Conservation (phyloP, 1,140 invertebrate genomes). For the Atta cephalotes region DNA sequence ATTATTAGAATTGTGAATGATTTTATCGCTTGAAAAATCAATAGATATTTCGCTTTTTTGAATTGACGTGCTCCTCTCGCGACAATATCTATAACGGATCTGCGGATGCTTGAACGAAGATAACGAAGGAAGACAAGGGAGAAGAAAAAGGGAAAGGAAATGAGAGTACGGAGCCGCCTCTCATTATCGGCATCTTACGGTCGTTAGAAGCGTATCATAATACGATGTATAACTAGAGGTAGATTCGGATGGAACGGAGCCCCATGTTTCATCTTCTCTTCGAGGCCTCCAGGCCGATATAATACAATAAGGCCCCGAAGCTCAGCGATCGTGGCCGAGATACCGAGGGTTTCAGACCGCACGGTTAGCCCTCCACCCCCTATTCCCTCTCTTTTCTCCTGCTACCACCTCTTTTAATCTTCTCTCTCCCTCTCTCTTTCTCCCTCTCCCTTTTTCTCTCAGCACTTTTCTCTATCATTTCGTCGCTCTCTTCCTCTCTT, state of each 20-base stretch:
- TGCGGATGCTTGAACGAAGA: slow-evolving; percentile 36
- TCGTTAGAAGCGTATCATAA: slow-evolving; percentile 79
- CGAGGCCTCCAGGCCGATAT: slow-evolving; percentile 68
- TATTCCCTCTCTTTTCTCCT: slow-evolving; percentile 43
- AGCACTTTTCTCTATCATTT: slow-evolving; percentile 9
- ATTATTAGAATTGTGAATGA: neutral
- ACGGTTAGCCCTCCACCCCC: slow-evolving; percentile 44
- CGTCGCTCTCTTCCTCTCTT: neutral
- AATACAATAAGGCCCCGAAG: slow-evolving; percentile 78
- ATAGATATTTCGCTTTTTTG: neutral
- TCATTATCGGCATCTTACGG: slow-evolving; percentile 76
- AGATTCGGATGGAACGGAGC: slow-evolving; percentile 71
- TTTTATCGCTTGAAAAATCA: neutral
- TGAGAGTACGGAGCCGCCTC: slow-evolving; percentile 60
- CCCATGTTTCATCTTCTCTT: slow-evolving; percentile 71
- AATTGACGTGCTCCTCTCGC: neutral
- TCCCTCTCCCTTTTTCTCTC: neutral
- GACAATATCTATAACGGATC: slow-evolving; percentile 21
- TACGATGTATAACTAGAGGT: slow-evolving; percentile 77
- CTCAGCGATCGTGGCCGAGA: slow-evolving; percentile 75
- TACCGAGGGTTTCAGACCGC: slow-evolving; percentile 65
- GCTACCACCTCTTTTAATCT: slow-evolving; percentile 50
- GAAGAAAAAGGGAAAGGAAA: neutral
- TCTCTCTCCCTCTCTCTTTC: slow-evolving; percentile 33
- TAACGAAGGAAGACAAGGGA: slow-evolving; percentile 20